These are phyloP conservation scores for Chloroceryle aenea DNA, from an alignment of 2,113 vertebrate species.

Conservation along the genomic window DNA sequence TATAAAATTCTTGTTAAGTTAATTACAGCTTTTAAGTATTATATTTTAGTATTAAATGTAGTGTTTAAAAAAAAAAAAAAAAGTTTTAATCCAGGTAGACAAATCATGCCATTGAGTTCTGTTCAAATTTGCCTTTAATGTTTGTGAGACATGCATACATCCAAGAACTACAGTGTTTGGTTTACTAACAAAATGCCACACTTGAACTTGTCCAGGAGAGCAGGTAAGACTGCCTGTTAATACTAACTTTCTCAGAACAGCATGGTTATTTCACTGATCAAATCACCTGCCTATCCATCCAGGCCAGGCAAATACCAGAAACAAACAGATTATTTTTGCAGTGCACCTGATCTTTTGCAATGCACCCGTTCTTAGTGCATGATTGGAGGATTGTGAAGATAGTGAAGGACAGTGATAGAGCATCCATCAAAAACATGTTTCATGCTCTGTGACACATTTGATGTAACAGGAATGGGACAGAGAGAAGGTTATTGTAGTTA, in stretches of 20 bases:
- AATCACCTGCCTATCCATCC: neutral
- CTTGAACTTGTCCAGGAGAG: neutral
- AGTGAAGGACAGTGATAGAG: neutral
- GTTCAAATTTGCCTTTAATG: neutral
- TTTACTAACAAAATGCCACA: neutral
- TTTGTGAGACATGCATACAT: neutral
- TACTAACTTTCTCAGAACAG: neutral
- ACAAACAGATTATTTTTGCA: neutral
- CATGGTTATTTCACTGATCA: neutral
- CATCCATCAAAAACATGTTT: neutral
- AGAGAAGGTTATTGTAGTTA: neutral
- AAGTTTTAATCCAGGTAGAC: neutral
- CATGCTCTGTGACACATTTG: neutral
- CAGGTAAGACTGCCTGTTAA: neutral
- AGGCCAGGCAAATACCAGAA: neutral
- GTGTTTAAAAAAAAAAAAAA: neutral
- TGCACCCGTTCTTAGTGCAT: neutral
- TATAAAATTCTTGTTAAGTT: neutral
- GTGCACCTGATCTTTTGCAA: neutral
- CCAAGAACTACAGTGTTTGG: neutral
- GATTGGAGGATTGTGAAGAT: neutral
- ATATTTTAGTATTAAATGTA: neutral
- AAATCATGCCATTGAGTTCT: neutral
- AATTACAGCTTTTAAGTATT: neutral
- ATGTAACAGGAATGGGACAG: neutral